phyloP scores from a whole-genome alignment of 2,797 vertebrate species.

The Micropoecilia bifurca region DNA sequence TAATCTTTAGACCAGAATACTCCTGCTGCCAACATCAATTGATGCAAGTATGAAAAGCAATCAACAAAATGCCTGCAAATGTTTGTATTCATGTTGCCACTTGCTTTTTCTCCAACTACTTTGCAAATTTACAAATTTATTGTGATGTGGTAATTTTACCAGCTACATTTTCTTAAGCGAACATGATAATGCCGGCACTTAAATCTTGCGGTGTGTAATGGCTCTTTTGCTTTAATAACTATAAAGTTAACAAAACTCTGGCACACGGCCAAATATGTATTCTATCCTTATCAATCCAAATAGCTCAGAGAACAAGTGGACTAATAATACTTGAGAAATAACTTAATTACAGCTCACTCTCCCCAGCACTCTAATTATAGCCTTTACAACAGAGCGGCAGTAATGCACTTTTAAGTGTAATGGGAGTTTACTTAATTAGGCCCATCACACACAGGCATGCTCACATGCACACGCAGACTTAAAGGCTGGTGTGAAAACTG shows the following conservation, averaged over 20 bases:
- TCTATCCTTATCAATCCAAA: constrained; percentile 54
- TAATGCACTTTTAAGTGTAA: constrained; percentile 80
- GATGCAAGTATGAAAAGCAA: constrained; percentile 52
- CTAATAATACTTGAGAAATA: constrained; percentile 74
- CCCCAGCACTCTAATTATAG: constrained; percentile 68
- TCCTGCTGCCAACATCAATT: constrained; percentile 39
- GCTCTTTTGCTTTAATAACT: constrained; percentile 56
- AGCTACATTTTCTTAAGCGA: constrained; percentile 39
- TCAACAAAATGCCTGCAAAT: constrained; percentile 20
- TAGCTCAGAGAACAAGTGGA: constrained; percentile 63
- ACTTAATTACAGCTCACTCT: constrained; percentile 75
- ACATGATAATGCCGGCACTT: constrained; percentile 24
- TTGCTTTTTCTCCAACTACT: constrained; percentile 1
- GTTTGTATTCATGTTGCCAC: constrained; percentile 4
- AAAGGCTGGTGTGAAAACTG: constrained; percentile 57
- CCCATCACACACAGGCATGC: constrained; percentile 52
- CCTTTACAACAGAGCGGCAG: constrained; percentile 75
- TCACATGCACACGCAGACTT: constrained; percentile 27
- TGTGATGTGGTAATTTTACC: constrained; percentile 42
- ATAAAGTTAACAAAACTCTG: constrained; percentile 50
- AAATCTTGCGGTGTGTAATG: constrained; percentile 44
- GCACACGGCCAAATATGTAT: constrained; percentile 61
- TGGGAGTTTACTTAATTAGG: constrained; percentile 78
- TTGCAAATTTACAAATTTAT: constrained; percentile 6
- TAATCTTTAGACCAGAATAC: constrained; percentile 40